Percentiles rank a stretch among this genome's conserved stretches.
Conservation (phyloP, 2,888 invertebrate genomes). For the Autographa pulchrina region DNA sequence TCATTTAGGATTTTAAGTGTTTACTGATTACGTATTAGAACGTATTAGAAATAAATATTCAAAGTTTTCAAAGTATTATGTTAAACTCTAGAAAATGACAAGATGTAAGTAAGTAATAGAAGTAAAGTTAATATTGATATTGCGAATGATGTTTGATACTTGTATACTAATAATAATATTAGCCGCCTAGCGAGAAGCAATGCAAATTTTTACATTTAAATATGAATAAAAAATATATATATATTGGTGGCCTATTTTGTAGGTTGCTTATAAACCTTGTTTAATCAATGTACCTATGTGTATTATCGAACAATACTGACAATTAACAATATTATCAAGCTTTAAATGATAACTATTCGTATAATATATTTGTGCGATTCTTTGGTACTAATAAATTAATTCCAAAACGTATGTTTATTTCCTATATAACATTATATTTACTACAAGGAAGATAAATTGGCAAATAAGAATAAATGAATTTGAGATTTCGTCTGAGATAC, state of each 20-base stretch:
- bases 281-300: not conserved
- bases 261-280: not conserved
- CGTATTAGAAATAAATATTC: not conserved
- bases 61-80: not conserved
- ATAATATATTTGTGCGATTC: not conserved
- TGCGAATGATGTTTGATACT: conserved; percentile 12
- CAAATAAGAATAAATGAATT: not conserved
- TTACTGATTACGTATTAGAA: not conserved
- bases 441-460: not conserved
- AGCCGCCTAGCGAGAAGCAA: conserved; percentile 18
- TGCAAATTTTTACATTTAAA: no score
- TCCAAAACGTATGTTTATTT: not conserved
- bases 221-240: no score
- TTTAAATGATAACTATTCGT: not conserved
- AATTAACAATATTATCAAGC: not conserved
- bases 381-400: conserved; percentile 4
- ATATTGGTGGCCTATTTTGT: not conserved
- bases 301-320: not conserved
- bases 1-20: not conserved
- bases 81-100: not conserved
- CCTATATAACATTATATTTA: not conserved
- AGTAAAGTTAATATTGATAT: not conserved
- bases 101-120: not conserved
- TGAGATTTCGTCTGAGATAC: no score
- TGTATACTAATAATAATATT: not conserved